Conservation (phyloP, 2,113 vertebrate genomes). For the Psilopsiagon aurifrons region DNA sequence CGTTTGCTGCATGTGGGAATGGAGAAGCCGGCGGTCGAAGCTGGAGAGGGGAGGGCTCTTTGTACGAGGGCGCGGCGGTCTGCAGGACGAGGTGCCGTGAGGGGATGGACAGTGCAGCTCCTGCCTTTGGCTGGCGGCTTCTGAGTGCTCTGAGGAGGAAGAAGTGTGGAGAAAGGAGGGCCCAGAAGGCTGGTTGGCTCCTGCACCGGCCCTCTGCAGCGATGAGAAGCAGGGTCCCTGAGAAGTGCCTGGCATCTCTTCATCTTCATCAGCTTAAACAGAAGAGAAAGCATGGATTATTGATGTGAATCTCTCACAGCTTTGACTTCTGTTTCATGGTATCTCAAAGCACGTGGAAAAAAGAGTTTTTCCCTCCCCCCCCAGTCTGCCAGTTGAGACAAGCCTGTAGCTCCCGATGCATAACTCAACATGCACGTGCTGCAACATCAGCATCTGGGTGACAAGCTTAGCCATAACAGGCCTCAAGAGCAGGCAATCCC, state of each 20-base stretch:
- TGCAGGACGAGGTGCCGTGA: conserved; percentile 20
- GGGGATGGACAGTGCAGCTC: conserved; percentile 42
- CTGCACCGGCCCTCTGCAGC: conserved; percentile 17
- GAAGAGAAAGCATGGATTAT: conserved; percentile 55
- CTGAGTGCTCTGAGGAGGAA: conserved; percentile 58
- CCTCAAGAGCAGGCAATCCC: background rate
- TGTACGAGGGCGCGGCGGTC: background rate
- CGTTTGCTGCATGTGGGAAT: conserved; percentile 64
- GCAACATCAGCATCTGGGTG: background rate
- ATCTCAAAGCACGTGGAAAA: background rate
- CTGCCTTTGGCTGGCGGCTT: conserved; percentile 57
- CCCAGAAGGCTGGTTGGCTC: conserved; percentile 38
- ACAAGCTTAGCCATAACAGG: background rate
- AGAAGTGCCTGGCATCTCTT: conserved; percentile 71
- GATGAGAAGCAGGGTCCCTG: conserved; percentile 27
- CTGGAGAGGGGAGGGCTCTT: conserved; percentile 3
- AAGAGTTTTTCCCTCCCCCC: background rate
- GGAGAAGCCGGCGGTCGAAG: conserved; percentile 71
- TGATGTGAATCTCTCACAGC: background rate
- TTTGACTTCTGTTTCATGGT: background rate
- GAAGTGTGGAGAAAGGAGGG: conserved; percentile 51
- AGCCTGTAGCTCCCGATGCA: background rate
- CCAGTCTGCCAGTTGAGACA: background rate
- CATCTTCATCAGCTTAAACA: conserved; percentile 78
- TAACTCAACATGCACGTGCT: background rate